Evolutionary conservation across 1,140 invertebrate species (phyloP).

Genomic region (Drosophila equinoxialis): DNA sequence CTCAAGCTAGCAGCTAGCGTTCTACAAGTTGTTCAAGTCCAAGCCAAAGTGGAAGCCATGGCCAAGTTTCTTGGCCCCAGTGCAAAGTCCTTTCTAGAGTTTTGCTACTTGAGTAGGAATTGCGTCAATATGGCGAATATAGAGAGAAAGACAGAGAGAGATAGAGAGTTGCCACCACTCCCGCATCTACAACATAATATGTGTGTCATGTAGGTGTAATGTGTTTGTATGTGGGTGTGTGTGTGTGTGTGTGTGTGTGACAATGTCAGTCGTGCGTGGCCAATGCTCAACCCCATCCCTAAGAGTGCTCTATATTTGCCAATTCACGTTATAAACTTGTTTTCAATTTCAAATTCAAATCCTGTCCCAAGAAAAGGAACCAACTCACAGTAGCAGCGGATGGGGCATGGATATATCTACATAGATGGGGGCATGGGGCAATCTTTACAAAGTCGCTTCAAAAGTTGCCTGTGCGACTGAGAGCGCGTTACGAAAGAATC

Average conservation of each 20-base stretch:
- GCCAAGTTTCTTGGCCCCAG: conserved; percentile 27
- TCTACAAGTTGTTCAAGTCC: conserved; percentile 54
- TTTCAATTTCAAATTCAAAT: conserved; percentile 72
- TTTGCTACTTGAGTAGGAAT: conserved; percentile 55
- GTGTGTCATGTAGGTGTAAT: not conserved
- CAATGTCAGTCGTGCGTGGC: conserved; percentile 60
- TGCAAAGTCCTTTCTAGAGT: conserved; percentile 53
- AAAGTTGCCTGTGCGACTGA: conserved; percentile 29
- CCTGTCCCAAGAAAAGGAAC: conserved; percentile 31
- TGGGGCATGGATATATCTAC: not conserved
- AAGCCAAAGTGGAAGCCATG: conserved; percentile 26
- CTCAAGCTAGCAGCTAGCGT: conserved; percentile 18
- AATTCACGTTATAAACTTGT: conserved; percentile 70
- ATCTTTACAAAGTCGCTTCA: conserved; percentile 43
- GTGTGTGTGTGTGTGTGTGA: conserved; percentile 31
- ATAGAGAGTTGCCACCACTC: conserved; percentile 12
- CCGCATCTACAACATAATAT: not conserved
- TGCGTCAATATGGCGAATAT: conserved; percentile 49
- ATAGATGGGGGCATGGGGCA: conserved; percentile 15
- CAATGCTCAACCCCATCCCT: conserved; percentile 20
- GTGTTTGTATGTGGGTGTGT: not conserved
- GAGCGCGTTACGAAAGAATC: conserved; percentile 4
- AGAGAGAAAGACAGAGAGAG: no score
- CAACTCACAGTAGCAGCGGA: not conserved
- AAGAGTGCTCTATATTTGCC: conserved; percentile 52